Base-by-base conservation (phyloP, 2,113 vertebrate genomes). In the Xiphophorus couchianus region DNA sequence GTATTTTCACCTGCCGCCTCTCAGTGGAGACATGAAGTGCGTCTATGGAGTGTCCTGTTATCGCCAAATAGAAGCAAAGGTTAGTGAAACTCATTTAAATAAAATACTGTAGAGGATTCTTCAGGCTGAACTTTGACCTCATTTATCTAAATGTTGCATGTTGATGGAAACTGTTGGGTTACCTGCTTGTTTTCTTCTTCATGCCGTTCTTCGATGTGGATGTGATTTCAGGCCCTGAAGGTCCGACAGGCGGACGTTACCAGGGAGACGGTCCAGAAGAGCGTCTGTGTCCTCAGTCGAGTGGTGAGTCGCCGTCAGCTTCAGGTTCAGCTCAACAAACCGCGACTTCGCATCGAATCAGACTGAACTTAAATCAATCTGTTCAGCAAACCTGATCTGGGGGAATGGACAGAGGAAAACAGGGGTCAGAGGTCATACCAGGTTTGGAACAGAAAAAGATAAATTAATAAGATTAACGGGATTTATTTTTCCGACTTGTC, bases 1-100 rank as follows among this genome's bases (percentile, higher is more conserved):
- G 63, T 99, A 95, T 91, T 99, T 99, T 80, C 97, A 99, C 86
- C 94, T 99, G 80, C 98, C 98, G 0, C 96, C 97, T 0, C 95
- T 96, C 64, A 90, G 82, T 17, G 96, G 91, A 79, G 95, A 95
- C 70, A 94, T 85, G 92, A 96, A 94, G 77, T 99, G 97, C 0
- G 95, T 99, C 1, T 99, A 98, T 44, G 98, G 97, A 0, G 96
- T 99, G 65, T 99, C 98, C 72, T 99, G 98, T 86, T 99, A 99
- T 69, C 95, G 97, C 33, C 98, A 99, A 84, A 99, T 99, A 86
- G 98, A 99, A 94, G 96, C 98, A 9, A 99, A 99, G 97, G 98
- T 99, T 31, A 44, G 88, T 73, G 25, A 1, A 25, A 17, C 44
- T 48, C 5, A 17, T 48, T 48, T 48, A 4, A 42, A 15, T 42